Evolutionary conservation across 2,888 invertebrate genomes (phyloP).

Genomic region (Coleophora deauratella): DNA sequence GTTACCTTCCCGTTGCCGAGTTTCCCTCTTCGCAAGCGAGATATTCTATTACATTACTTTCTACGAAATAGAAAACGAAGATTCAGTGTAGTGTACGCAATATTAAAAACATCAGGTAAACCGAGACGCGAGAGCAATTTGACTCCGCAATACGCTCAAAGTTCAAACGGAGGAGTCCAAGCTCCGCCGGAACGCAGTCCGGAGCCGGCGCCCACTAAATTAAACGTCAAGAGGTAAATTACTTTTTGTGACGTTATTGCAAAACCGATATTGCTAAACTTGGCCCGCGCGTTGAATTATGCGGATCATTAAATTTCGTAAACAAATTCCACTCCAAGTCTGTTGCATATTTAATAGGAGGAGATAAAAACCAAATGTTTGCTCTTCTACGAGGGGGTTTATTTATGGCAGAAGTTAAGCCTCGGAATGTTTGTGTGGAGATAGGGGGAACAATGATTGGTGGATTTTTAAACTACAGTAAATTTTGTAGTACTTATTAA

Average conservation of each 20-base stretch:
- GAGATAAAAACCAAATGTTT: neutral
- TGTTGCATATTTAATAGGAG: neutral
- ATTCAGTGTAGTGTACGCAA: neutral
- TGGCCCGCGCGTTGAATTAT: constrained; percentile 2
- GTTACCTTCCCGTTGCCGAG: no score
- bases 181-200: neutral
- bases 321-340: constrained; percentile 1
- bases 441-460: neutral
- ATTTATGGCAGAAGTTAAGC: neutral
- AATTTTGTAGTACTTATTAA: no score
- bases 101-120: neutral
- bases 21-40: neutral
- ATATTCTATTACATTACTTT: neutral
- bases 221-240: neutral
- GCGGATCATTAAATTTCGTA: constrained; percentile 1
- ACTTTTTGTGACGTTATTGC: neutral
- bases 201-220: neutral
- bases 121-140: neutral
- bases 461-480: no score
- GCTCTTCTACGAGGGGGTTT: neutral
- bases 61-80: neutral
- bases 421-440: neutral
- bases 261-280: constrained; percentile 3
- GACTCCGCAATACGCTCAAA: no score
- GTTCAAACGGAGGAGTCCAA: neutral